Percentiles rank a stretch among this genome's conserved stretches.
Conservation (phyloP, 2,888 invertebrate species). For the Drosophila tripunctata region DNA sequence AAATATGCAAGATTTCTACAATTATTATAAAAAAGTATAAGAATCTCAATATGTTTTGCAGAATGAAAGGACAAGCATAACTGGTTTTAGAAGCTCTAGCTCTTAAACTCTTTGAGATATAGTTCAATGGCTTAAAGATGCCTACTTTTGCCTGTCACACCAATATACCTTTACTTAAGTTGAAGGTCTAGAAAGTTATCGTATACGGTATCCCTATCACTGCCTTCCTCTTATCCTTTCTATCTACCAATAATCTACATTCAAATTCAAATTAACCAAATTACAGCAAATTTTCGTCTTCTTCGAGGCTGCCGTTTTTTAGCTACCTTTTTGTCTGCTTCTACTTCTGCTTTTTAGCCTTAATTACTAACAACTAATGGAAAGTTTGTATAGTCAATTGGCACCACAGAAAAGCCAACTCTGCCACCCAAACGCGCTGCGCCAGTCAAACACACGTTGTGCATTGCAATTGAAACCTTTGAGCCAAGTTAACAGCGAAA, state of each 20-base stretch:
- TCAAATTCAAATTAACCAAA: conserved; percentile 73
- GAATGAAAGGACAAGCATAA: too few species aligned
- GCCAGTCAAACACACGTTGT: not conserved
- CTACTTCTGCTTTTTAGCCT: conserved; percentile 33
- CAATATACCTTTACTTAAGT: too few species aligned
- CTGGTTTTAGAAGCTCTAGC: too few species aligned
- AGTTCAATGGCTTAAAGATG: too few species aligned
- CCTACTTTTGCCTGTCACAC: too few species aligned
- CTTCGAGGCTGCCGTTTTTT: conserved; percentile 14
- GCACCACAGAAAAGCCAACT: not conserved
- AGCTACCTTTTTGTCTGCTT: conserved; percentile 15
- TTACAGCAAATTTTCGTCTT: conserved; percentile 57
- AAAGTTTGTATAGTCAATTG: conserved; percentile 50
- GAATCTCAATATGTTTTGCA: too few species aligned
- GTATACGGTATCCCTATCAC: too few species aligned
- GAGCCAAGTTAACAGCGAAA: conserved; percentile 39
- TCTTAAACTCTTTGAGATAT: too few species aligned
- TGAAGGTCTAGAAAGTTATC: too few species aligned
- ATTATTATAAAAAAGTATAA: too few species aligned
- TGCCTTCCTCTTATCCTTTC: not conserved
- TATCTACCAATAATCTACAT: conserved; percentile 21
- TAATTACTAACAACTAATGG: conserved; percentile 70
- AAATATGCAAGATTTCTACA: too few species aligned
- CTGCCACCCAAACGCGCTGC: not conserved
- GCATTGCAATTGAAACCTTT: conserved; percentile 63